Conservation (phyloP, 1,140 invertebrate species). For the Drosophila navojoa region DNA sequence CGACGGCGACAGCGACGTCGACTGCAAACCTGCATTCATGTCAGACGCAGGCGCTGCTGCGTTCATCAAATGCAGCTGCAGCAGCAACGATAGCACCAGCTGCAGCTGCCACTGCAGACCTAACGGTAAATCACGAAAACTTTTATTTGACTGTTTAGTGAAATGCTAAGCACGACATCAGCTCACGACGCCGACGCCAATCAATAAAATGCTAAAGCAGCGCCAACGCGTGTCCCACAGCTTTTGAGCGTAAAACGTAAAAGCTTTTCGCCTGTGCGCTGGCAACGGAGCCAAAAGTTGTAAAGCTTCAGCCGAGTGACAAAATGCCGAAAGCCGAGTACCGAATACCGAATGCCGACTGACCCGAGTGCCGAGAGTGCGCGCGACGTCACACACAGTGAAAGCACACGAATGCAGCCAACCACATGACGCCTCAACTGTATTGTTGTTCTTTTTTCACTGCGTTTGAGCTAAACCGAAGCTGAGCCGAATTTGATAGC, state of each 20-base stretch:
- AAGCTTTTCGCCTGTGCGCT: constrained; percentile 49
- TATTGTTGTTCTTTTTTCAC: not conserved
- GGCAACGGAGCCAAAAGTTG: constrained; percentile 50
- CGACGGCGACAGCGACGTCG: constrained; percentile 16
- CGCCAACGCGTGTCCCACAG: constrained; percentile 24
- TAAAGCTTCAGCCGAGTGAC: constrained; percentile 41
- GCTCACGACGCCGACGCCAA: constrained; percentile 41
- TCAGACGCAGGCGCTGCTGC: constrained; percentile 49
- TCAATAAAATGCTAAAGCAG: constrained; percentile 48
- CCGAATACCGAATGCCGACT: constrained; percentile 1
- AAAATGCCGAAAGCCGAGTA: constrained; percentile 7
- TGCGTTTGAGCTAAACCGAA: constrained; percentile 49
- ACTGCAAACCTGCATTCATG: constrained; percentile 61
- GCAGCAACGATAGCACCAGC: not conserved
- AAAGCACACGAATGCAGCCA: constrained; percentile 27
- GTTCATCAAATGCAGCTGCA: constrained; percentile 33
- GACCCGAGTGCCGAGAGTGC: constrained; percentile 6
- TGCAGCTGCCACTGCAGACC: constrained; percentile 45
- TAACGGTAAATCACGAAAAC: constrained; percentile 50
- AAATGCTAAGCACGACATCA: not conserved
- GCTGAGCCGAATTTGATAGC: constrained; percentile 38
- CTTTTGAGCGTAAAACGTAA: constrained; percentile 76
- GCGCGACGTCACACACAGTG: too few relatives aligned
- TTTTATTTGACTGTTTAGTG: constrained; percentile 33
- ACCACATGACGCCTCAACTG: constrained; percentile 59